These are phyloP conservation scores for Thripadectes ignobilis DNA, from an alignment of 2,797 vertebrate genomes.

Conservation along the genomic window DNA sequence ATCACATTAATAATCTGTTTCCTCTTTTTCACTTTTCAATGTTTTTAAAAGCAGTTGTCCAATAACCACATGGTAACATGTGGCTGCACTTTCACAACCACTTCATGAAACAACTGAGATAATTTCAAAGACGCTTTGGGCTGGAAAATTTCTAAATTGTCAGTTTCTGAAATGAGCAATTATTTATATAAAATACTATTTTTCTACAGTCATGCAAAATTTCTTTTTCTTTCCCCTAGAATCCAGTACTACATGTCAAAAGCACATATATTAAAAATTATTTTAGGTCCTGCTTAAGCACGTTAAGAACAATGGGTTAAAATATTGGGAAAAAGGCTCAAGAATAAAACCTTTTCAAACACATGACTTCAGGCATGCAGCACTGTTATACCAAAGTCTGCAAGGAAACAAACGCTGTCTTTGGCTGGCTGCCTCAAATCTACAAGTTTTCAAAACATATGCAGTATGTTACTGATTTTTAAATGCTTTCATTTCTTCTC, in stretches of 20 bases:
- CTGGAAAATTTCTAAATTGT: not conserved
- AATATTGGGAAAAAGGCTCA: not conserved
- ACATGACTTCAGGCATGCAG: not conserved
- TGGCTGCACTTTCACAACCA: not conserved
- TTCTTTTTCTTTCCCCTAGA: not conserved
- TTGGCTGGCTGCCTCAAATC: not conserved
- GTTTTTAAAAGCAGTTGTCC: not conserved
- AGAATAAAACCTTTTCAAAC: not conserved
- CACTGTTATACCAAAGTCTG: not conserved
- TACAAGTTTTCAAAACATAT: not conserved
- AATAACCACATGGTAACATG: not conserved
- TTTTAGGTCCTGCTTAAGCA: not conserved
- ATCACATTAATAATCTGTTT: not conserved
- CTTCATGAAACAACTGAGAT: not conserved
- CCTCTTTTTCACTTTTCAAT: not conserved
- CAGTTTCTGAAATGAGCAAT: not conserved
- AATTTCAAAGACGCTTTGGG: not conserved
- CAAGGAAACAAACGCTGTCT: not conserved
- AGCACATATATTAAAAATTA: not conserved
- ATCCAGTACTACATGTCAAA: not conserved
- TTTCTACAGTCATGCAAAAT: not conserved
- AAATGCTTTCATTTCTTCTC: not conserved
- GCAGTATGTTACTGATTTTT: not conserved
- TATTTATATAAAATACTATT: not conserved
- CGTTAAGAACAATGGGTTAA: not conserved